Evolutionary conservation across 1,140 invertebrate genomes (phyloP).

Genomic region (Tetranychus urticae): DNA sequence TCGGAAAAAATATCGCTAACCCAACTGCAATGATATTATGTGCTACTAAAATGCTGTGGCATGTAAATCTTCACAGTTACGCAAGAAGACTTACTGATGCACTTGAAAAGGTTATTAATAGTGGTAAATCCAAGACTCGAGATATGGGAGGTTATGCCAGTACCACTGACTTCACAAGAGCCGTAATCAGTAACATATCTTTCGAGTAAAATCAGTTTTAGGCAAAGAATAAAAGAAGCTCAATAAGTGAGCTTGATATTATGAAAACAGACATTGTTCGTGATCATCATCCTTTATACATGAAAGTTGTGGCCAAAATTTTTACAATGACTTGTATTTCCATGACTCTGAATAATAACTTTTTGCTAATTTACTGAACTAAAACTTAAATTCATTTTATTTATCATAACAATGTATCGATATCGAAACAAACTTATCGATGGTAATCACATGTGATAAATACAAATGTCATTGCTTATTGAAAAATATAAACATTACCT

Average conservation of each 20-base stretch:
- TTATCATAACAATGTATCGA: too few species aligned
- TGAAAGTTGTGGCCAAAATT: too few species aligned
- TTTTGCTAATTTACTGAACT: too few species aligned
- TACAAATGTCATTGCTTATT: too few species aligned
- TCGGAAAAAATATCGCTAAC: conserved; percentile 94
- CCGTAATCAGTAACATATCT: conserved; percentile 36
- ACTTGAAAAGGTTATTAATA: conserved; percentile 62
- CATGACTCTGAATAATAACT: too few species aligned
- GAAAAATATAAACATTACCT: too few species aligned
- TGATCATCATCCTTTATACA: background rate
- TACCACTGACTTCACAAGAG: conserved; percentile 73
- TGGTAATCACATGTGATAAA: too few species aligned
- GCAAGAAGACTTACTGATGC: conserved; percentile 59
- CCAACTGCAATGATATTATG: conserved; percentile 93
- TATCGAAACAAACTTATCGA: too few species aligned
- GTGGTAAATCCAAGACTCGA: conserved; percentile 79
- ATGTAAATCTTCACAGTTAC: conserved; percentile 72
- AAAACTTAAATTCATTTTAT: too few species aligned
- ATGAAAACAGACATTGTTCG: background rate
- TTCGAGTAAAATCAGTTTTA: background rate
- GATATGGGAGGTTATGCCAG: conserved; percentile 86
- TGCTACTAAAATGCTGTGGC: conserved; percentile 72
- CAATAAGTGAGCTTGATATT: too few species aligned
- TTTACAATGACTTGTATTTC: too few species aligned
- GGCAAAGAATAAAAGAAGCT: too few species aligned